Conservation (phyloP, 2,888 invertebrate genomes). For the Xestoiulus laeticollis region DNA sequence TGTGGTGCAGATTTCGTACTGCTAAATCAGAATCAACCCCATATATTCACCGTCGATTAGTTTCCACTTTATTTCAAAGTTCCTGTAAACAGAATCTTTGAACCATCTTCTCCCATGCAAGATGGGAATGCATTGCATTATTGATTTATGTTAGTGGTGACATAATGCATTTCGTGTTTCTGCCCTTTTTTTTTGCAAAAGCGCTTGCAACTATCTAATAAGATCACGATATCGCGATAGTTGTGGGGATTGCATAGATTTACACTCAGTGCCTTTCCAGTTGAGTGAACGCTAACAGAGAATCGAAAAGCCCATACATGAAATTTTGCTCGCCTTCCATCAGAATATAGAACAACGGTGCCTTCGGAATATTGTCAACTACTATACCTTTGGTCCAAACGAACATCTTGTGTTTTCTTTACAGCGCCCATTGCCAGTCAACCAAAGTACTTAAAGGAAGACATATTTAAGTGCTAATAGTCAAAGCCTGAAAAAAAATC, state of each 20-base stretch:
- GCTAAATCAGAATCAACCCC: not conserved
- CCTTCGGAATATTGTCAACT: not conserved
- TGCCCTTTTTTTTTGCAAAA: not conserved
- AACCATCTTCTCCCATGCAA: not conserved
- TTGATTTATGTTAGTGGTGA: not conserved
- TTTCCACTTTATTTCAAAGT: not conserved
- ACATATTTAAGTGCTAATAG: constrained; percentile 21
- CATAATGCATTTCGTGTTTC: not conserved
- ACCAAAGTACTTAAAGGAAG: not conserved
- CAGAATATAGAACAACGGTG: not conserved
- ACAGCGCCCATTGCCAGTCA: not conserved
- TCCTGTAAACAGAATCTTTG: not conserved
- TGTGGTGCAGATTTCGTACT: not conserved
- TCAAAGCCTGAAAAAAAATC: not conserved
- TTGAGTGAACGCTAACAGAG: constrained; percentile 37
- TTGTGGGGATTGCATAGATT: constrained; percentile 18
- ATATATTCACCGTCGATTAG: not conserved
- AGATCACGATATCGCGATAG: constrained; percentile 11
- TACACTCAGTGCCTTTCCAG: not conserved
- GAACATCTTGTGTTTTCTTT: not conserved
- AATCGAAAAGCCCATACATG: constrained; percentile 3
- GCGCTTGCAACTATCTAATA: constrained; percentile 27
- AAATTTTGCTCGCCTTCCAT: not conserved
- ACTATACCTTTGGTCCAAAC: not conserved
- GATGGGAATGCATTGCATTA: not conserved